Evolutionary conservation across 2,113 vertebrate genomes (phyloP).

Genomic region (Casuarius casuarius): DNA sequence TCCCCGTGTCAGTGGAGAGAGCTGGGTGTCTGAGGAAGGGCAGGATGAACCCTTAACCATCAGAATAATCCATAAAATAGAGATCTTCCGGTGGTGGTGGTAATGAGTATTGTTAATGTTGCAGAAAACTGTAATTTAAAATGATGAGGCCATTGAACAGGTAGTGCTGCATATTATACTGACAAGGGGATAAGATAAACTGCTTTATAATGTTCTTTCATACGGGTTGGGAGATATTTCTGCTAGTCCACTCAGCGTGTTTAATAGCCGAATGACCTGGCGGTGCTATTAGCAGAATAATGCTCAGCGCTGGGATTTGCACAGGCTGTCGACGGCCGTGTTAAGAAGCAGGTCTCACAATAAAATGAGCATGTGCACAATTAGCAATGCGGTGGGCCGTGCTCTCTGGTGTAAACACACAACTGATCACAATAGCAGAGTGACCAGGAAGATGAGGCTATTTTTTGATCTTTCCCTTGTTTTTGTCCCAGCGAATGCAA

Average conservation of each 20-base stretch:
- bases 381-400: not conserved
- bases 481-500: not conserved
- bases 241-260: slow-evolving; percentile 6
- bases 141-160: slow-evolving; percentile 44
- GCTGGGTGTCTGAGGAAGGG: not conserved
- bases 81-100: not conserved
- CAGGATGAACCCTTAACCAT: not conserved
- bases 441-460: not conserved
- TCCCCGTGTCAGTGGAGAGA: not conserved
- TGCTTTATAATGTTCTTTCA: slow-evolving; percentile 35
- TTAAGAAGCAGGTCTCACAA: not conserved
- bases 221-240: slow-evolving; percentile 15
- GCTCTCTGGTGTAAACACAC: not conserved
- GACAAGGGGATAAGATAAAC: slow-evolving; percentile 48
- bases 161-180: slow-evolving; percentile 15
- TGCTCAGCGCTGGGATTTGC: not conserved
- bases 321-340: not conserved
- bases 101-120: slow-evolving; percentile 49
- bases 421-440: not conserved
- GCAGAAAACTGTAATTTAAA: slow-evolving; percentile 57
- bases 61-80: not conserved
- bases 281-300: slow-evolving; percentile 9
- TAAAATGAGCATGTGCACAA: not conserved
- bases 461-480: not conserved
- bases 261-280: not conserved